phyloP scores from a whole-genome alignment of 2,113 vertebrate genomes.

The Baryphthengus martii region DNA sequence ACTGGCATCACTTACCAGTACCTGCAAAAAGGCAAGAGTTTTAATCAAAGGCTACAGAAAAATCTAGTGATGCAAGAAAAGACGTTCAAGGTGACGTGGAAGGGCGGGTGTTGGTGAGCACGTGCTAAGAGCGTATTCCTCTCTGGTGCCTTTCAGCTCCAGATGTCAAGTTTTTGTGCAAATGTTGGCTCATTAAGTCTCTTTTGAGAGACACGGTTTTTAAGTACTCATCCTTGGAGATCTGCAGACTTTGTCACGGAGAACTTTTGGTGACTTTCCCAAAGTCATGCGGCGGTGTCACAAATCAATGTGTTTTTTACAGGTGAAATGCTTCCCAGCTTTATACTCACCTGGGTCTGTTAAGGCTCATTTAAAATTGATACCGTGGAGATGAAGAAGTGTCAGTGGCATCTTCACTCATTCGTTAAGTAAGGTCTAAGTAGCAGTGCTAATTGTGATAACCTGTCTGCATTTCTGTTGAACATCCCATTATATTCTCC shows the following conservation, averaged over 20 bases:
- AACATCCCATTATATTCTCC: background rate
- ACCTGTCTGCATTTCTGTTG: background rate
- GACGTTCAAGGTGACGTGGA: background rate
- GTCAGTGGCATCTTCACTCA: background rate
- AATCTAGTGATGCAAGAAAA: background rate
- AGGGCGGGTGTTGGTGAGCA: background rate
- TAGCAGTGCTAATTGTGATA: background rate
- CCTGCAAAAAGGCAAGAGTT: background rate
- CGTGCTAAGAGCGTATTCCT: background rate
- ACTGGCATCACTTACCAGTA: background rate
- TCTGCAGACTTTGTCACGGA: background rate
- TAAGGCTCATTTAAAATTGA: conserved; percentile 2
- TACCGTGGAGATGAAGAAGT: background rate
- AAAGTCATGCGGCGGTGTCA: background rate
- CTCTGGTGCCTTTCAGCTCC: background rate
- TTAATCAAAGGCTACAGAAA: background rate
- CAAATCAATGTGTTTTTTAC: conserved; percentile 15
- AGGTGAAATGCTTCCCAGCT: conserved; percentile 8
- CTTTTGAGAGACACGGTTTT: background rate
- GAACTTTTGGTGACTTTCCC: background rate
- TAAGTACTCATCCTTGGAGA: background rate
- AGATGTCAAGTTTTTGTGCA: conserved; percentile 13
- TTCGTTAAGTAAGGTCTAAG: background rate
- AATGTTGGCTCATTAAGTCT: conserved; percentile 22
- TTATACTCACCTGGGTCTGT: background rate